phyloP scores from a whole-genome alignment of 2,888 invertebrate genomes.

The Theretra japonica region DNA sequence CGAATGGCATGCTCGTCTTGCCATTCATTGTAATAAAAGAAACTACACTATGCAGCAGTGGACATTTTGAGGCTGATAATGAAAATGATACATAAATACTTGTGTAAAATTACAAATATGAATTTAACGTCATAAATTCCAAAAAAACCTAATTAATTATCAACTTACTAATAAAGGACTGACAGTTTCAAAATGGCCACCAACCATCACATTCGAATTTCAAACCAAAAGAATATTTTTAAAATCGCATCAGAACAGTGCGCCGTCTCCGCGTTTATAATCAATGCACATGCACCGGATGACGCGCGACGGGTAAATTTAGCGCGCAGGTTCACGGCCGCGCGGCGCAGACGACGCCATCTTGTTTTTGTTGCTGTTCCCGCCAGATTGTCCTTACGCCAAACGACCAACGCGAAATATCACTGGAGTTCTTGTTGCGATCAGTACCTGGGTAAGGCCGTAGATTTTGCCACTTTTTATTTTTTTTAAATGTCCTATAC shows the following conservation, averaged over 20 bases:
- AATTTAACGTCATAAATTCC: neutral
- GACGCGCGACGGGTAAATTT: slow-evolving; percentile 80
- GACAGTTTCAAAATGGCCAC: slow-evolving; percentile 1
- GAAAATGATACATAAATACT: too few species aligned
- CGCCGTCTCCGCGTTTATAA: slow-evolving; percentile 30
- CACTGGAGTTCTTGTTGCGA: slow-evolving; percentile 9
- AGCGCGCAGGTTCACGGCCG: slow-evolving; percentile 69
- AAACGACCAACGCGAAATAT: slow-evolving; percentile 27
- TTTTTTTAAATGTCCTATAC: too few species aligned
- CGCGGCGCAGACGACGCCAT: slow-evolving; percentile 58
- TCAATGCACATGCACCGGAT: slow-evolving; percentile 66
- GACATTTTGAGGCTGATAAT: too few species aligned
- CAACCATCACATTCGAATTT: neutral
- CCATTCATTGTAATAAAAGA: too few species aligned
- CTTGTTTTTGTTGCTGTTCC: slow-evolving; percentile 64
- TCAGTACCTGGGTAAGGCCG: too few species aligned
- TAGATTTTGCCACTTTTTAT: too few species aligned
- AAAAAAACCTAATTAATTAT: neutral
- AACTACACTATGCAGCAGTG: too few species aligned
- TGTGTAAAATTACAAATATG: neutral
- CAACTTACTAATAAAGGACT: neutral
- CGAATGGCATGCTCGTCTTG: too few species aligned
- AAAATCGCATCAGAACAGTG: slow-evolving; percentile 33
- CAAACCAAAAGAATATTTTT: neutral
- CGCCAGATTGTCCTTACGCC: slow-evolving; percentile 24